A percentile compares a stretch with the other conserved stretches of the same genome.
phyloP scores from a whole-genome alignment of 2,113 vertebrate genomes.

The Boulengeromyrus knoepffleri region DNA sequence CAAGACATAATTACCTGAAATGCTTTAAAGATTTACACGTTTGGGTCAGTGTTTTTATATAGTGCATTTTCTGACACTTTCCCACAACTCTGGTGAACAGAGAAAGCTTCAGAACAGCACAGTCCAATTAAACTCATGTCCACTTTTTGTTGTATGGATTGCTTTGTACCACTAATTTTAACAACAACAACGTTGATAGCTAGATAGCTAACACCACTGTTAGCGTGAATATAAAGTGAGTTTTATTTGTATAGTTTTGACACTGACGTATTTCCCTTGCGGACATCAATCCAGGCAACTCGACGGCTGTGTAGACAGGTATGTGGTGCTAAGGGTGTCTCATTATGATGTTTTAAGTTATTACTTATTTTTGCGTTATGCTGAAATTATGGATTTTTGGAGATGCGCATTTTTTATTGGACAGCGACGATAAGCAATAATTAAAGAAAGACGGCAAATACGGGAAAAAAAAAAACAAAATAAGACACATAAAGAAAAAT shows the following conservation, averaged over 20 bases:
- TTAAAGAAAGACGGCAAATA: background rate
- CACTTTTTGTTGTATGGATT: background rate
- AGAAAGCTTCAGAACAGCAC: background rate
- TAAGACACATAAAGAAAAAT: background rate
- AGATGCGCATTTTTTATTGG: background rate
- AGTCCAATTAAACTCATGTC: background rate
- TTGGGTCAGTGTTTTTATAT: background rate
- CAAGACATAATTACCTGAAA: background rate
- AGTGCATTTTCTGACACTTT: background rate
- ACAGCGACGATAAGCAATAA: background rate
- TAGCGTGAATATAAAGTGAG: background rate
- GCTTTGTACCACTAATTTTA: background rate
- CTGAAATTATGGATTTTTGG: background rate
- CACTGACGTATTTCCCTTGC: background rate
- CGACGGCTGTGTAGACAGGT: background rate
- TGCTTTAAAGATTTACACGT: background rate
- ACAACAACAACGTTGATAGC: background rate
- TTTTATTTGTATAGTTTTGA: background rate
- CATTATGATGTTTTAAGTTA: background rate
- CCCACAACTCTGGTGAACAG: background rate
- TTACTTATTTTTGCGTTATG: background rate
- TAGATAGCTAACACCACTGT: background rate
- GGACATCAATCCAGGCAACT: background rate
- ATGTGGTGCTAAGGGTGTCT: background rate
- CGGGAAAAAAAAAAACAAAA: background rate